These are phyloP conservation scores for Corapipo altera DNA, from an alignment of 2,113 vertebrate genomes.

Conservation along the genomic window DNA sequence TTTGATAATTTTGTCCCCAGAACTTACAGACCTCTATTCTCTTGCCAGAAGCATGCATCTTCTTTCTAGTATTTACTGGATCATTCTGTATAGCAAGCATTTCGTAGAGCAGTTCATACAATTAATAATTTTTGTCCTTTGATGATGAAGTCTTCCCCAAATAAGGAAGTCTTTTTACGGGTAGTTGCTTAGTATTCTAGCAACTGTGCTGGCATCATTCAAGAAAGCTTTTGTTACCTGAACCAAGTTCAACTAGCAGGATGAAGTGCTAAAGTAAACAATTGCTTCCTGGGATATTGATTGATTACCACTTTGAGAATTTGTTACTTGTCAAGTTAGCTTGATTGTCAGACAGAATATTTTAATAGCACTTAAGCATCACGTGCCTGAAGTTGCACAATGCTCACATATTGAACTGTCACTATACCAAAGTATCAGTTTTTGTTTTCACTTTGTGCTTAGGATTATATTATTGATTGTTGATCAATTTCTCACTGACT, in stretches of 20 bases:
- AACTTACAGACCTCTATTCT: background rate
- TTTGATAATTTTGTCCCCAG: background rate
- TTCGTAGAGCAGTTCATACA: background rate
- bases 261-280: background rate
- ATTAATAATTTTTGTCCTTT: background rate
- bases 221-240: background rate
- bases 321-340: background rate
- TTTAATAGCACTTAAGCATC: background rate
- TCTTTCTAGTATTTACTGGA: background rate
- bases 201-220: background rate
- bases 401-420: background rate
- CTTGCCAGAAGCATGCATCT: background rate
- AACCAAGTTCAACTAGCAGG: background rate
- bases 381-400: background rate
- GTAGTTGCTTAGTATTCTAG: background rate
- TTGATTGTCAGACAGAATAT: conserved; percentile 4
- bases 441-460: background rate
- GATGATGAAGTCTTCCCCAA: background rate
- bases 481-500: background rate
- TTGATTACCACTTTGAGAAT: conserved; percentile 4
- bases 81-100: background rate
- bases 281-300: background rate
- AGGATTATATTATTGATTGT: background rate
- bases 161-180: background rate
- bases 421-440: background rate